Base-by-base conservation (phyloP, 2,888 invertebrate species). In the Nephrocerus scutellatus region DNA sequence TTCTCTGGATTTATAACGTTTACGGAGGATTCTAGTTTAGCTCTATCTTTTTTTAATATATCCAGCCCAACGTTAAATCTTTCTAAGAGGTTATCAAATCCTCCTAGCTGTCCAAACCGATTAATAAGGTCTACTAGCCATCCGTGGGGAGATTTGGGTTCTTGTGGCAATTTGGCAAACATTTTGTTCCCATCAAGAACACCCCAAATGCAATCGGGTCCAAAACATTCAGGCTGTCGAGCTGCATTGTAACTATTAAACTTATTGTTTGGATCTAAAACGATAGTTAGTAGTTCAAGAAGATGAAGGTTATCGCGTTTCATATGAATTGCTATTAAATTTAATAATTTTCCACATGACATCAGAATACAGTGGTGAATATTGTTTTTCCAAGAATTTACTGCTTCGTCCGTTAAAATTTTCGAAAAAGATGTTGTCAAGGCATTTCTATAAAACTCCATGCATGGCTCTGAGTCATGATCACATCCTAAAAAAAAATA, bases 61-160 rank as follows among this genome's bases (percentile, higher is more conserved):
- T 75, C 75, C 58, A 77, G 72, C 30, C 83, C 84, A 52, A 74
- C 74, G 68, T 87, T 83, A 71, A 92, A 91, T 53, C 90, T 74
- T 57, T 88, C 84, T 39, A 85, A 71, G 45, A 92, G 70, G 61
- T 84, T 82, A 56, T 88, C 80, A 70, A 96, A 96, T 41, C 96
- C 96, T 41, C 84, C 84, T 43, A 87, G 72, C 61, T 82, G 80
- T 10, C 95, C 96, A 71, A 95, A 96, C 59, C 84, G 77, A 75
- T 96, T 96, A 46, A 96, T 85, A 49, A 96, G 76, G 74, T 96
- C 93, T 44, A 95, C 92, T 49, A 96, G 79, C 95, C 95, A 96
- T 41, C 95, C 95, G 51, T 89, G 79, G 10, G 90, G 88, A 54
- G 81, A 82, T 58, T 93, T 79, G 37, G 83, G 79, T 70, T 95